phyloP scores from a whole-genome alignment of 2,888 invertebrate species.

The Athalia cordata region DNA sequence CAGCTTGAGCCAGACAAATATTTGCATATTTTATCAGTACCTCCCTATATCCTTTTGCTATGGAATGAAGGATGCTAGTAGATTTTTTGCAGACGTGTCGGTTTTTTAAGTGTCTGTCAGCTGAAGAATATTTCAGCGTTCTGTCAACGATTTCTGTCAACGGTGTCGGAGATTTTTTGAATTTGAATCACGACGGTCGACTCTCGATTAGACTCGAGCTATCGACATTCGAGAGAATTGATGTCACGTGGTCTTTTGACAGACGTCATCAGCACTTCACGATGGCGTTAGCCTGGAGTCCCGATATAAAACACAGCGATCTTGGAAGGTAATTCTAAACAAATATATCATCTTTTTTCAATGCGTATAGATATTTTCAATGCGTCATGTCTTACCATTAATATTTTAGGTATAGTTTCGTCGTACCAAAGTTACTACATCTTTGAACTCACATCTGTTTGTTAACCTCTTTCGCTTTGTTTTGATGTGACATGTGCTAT shows the following conservation, averaged over 20 bases:
- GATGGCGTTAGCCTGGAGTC: slow-evolving; percentile 77
- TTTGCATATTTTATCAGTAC: no score
- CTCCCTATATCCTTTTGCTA: no score
- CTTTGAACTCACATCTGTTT: slow-evolving; percentile 41
- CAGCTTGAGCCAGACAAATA: no score
- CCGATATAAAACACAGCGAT: slow-evolving; percentile 88
- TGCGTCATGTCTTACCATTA: neutral
- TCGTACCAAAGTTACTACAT: slow-evolving; percentile 21
- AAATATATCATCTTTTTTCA: slow-evolving; percentile 23
- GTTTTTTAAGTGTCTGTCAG: no score
- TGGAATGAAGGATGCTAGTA: no score
- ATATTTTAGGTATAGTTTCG: neutral
- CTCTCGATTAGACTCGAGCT: no score
- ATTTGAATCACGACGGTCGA: no score
- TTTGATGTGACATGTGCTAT: neutral
- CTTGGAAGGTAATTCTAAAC: slow-evolving; percentile 81
- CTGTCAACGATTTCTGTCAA: no score
- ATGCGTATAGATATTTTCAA: neutral
- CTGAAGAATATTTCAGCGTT: no score
- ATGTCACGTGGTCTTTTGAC: neutral
- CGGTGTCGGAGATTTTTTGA: no score
- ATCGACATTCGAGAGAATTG: neutral
- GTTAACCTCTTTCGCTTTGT: slow-evolving; percentile 14
- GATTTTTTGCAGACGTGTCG: no score
- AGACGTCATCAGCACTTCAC: neutral